Conservation (phyloP, 2,113 vertebrate species). For the Malurus cyaneus region DNA sequence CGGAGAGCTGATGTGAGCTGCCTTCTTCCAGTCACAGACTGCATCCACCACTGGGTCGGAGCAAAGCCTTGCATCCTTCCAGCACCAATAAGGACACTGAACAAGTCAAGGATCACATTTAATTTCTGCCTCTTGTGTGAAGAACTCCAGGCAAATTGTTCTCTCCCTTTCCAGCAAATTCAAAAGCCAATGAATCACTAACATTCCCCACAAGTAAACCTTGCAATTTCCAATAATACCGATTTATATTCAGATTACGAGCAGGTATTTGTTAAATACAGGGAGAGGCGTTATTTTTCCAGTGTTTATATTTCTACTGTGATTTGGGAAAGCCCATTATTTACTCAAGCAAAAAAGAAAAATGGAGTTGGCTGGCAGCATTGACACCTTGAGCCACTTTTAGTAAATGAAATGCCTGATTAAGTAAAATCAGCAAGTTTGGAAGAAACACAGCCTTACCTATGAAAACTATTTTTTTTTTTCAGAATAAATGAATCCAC, state of each 20-base stretch:
- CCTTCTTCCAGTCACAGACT: not conserved
- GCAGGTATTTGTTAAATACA: constrained; percentile 6
- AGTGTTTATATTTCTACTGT: not conserved
- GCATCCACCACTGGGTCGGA: accelerated
- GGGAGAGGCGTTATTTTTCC: not conserved
- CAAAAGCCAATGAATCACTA: not conserved
- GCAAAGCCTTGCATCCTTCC: not conserved
- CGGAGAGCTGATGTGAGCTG: not conserved
- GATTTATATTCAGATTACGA: not conserved
- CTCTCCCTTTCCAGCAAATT: not conserved
- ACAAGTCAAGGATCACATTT: not conserved
- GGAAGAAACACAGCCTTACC: not conserved
- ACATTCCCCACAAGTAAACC: not conserved
- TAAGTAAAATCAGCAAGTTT: not conserved
- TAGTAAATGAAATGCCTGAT: not conserved
- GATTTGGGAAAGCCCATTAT: not conserved
- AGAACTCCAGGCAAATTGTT: not conserved
- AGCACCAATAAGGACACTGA: not conserved
- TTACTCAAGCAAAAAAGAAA: not conserved
- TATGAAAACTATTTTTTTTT: not conserved
- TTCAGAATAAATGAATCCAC: not conserved
- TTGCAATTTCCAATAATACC: not conserved
- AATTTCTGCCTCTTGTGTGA: not conserved
- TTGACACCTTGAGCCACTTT: not conserved
- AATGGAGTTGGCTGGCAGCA: not conserved